Evolutionary conservation across 2,113 vertebrate genomes (phyloP), one percentile per base, ranked within the genome.

Genomic region (Dromiciops gliroides): DNA sequence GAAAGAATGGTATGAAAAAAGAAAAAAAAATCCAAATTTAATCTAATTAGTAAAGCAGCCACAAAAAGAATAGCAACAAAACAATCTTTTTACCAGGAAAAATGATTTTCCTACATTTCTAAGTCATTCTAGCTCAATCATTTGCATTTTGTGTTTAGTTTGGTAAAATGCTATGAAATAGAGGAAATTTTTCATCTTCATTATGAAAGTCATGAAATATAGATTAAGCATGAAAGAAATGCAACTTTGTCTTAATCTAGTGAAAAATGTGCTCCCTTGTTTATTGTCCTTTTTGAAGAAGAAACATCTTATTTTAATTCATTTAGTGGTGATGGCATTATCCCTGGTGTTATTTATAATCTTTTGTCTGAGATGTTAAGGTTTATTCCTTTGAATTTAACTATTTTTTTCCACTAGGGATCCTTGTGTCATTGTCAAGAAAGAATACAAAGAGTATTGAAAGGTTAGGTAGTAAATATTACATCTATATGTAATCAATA

Each of bases 251-350:
- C 83, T 90, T 92, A 50, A 48, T 90, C 28, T 28, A 83, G 52
- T 90, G 92, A 94, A 89, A 88, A 19, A 90, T 93, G 25, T 92
- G 16, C 91, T 96, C 92, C 8, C 0, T 89, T 90, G 25, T 26
- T 91, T 91, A 51, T 89, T 90, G 26, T 37, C 91, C 1, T 89
- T 89, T 92, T 89, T 26, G 52, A 2, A 95, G 48, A 48, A 3
- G 12, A 51, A 31, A 89, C 47, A 51, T 75, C 92, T 93, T 50
- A 56, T 75, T 96, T 93, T 94, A 56, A 51, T 95, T 94, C 90
- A 67, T 19, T 52, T 4, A 91, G 16, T 90, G 89, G 48, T 51
- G 56, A 22, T 52, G 89, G 52, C 50, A 50, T 90, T 50, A 3
- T 95, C 31, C 75, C 67, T 95, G 28, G 75, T 90, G 31, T 88